Evolutionary conservation across 2,797 vertebrate genomes (phyloP).

Genomic region (Sarcophilus harrisii): DNA sequence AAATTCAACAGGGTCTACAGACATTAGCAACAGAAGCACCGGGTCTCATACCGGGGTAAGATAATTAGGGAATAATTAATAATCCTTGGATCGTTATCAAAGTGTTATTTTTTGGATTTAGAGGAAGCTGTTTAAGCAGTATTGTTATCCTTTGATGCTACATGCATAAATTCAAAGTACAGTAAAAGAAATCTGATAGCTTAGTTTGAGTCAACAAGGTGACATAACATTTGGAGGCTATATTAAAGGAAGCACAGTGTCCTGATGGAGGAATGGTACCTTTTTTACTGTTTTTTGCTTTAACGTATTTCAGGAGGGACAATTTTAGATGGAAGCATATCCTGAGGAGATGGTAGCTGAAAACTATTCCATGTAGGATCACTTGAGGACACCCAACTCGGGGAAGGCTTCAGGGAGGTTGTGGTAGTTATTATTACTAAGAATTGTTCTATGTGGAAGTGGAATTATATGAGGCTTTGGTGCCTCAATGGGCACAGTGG

Average conservation of each 20-base stretch:
- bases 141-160: neutral
- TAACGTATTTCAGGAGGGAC: neutral
- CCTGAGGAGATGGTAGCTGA: neutral
- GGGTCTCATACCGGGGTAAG: slow-evolving; percentile 90
- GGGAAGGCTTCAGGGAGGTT: neutral
- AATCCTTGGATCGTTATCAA: slow-evolving; percentile 4
- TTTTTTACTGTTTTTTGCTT: neutral
- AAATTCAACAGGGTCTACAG: slow-evolving; percentile 94
- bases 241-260: neutral
- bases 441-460: neutral
- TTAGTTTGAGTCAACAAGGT: neutral
- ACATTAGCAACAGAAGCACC: slow-evolving; percentile 92
- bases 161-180: neutral
- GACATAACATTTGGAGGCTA: neutral
- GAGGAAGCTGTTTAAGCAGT: neutral
- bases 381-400: neutral
- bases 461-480: neutral
- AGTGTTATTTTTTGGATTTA: neutral
- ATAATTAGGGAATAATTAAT: slow-evolving; percentile 40
- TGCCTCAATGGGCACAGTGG: neutral
- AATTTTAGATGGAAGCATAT: neutral
- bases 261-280: neutral
- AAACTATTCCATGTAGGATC: neutral
- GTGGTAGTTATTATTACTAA: neutral
- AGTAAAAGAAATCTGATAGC: neutral